Percentiles rank a stretch among this genome's conserved stretches.
Evolutionary conservation across 2,113 vertebrate species (phyloP).

Genomic region (Tragulus kanchil): DNA sequence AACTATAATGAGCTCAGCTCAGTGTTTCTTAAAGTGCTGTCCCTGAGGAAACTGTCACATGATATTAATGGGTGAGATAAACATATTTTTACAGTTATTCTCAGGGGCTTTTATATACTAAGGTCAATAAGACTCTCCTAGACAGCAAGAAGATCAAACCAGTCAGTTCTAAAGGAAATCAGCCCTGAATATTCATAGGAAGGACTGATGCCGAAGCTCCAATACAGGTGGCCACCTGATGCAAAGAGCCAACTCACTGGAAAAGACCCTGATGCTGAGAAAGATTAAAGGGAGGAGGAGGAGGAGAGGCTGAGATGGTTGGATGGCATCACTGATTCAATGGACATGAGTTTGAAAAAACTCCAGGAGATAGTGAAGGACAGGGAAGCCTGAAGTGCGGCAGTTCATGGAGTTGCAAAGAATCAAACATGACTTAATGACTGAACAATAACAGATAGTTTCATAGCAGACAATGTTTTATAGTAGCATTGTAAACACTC

Average conservation of each 20-base stretch:
- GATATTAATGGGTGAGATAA: background rate
- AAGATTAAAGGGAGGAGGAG: background rate
- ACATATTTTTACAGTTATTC: background rate
- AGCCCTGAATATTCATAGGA: background rate
- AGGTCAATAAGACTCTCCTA: background rate
- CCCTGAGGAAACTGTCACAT: too few species aligned
- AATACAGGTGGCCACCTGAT: background rate
- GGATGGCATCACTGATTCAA: background rate
- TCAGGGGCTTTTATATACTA: background rate
- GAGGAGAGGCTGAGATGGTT: background rate
- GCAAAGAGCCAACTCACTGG: background rate
- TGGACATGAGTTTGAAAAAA: background rate
- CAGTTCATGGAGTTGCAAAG: background rate
- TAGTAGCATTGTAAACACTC: background rate
- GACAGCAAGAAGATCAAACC: background rate
- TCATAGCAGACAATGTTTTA: background rate
- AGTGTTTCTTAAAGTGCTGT: background rate
- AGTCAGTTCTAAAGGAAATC: background rate
- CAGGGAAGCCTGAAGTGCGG: background rate
- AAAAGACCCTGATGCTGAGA: background rate
- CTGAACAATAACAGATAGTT: background rate
- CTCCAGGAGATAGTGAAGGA: background rate
- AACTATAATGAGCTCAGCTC: background rate
- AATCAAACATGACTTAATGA: too few species aligned
- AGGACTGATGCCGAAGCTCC: background rate